Evolutionary conservation across 2,888 invertebrate species (phyloP).

Genomic region (Zhengitettix transpicula): DNA sequence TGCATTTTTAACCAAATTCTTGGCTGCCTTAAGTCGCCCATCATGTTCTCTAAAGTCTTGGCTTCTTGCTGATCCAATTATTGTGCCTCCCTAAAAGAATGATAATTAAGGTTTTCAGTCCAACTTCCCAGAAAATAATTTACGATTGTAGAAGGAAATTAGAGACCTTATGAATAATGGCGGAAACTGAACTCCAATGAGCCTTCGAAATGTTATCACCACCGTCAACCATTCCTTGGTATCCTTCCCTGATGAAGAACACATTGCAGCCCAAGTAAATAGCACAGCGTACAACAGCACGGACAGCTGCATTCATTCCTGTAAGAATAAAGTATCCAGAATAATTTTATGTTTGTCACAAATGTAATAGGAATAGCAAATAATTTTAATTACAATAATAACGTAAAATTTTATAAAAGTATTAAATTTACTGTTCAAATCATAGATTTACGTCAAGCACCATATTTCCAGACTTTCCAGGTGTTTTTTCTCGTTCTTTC

Average conservation of each 20-base stretch:
- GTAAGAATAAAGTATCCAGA: no score
- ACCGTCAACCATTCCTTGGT: slow-evolving; percentile 92
- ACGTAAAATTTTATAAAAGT: no score
- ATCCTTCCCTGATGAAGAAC: slow-evolving; percentile 60
- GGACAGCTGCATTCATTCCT: slow-evolving; percentile 99
- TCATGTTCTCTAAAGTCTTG: slow-evolving; percentile 71
- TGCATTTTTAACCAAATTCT: slow-evolving; percentile 69
- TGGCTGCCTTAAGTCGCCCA: slow-evolving; percentile 84
- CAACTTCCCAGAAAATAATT: no score
- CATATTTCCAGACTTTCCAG: no score
- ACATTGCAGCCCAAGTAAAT: slow-evolving; percentile 95
- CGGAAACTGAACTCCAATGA: slow-evolving; percentile 91
- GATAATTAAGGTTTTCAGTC: background rate
- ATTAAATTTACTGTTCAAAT: no score
- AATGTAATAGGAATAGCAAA: no score
- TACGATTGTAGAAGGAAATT: no score
- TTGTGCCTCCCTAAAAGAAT: slow-evolving; percentile 67
- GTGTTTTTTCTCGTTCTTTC: no score
- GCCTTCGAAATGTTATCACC: slow-evolving; percentile 90
- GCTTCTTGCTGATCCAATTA: slow-evolving; percentile 96
- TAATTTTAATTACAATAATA: no score
- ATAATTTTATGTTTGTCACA: no score
- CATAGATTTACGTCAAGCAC: no score
- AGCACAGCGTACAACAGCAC: slow-evolving; percentile 98
- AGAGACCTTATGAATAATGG: slow-evolving; percentile 77